A percentile compares a stretch with the other conserved stretches of the same genome.
phyloP scores from a whole-genome alignment of 2,113 vertebrate species.

The Harpagus bidentatus region DNA sequence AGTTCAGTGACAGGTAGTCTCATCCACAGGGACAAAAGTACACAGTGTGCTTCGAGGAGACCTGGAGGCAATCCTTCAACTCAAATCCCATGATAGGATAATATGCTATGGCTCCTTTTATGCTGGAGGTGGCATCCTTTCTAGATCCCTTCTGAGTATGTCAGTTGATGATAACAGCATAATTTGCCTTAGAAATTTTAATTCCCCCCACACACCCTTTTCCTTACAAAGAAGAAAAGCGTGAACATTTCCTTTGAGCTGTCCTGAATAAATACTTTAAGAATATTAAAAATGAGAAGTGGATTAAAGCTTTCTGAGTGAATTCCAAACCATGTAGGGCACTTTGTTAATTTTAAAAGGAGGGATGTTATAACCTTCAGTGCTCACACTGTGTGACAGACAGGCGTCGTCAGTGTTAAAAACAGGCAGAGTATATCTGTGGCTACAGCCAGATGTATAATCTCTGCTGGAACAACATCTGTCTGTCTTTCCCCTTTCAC shows the following conservation, averaged over 20 bases:
- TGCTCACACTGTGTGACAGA: neutral
- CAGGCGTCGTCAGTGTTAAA: neutral
- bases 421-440: neutral
- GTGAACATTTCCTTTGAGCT: slow-evolving; percentile 30
- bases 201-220: slow-evolving; percentile 34
- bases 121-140: slow-evolving; percentile 46
- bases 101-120: slow-evolving; percentile 28
- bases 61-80: slow-evolving; percentile 42
- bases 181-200: slow-evolving; percentile 63
- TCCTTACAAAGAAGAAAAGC: slow-evolving; percentile 52
- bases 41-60: neutral
- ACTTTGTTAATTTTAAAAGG: slow-evolving; percentile 42
- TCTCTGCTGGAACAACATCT: neutral
- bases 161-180: slow-evolving; percentile 63
- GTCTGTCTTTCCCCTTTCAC: neutral
- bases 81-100: slow-evolving; percentile 57
- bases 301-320: slow-evolving; percentile 41
- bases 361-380: neutral
- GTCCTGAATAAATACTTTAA: slow-evolving; percentile 53
- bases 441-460: neutral
- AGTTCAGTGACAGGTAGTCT: slow-evolving; percentile 25
- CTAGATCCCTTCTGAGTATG: slow-evolving; percentile 53
- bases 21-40: slow-evolving; percentile 41
- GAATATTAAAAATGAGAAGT: slow-evolving; percentile 47
- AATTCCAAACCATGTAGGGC: neutral